A percentile compares a stretch with the other conserved stretches of the same genome.
phyloP scores from a whole-genome alignment of 2,888 invertebrate species.

The Nomada flava region DNA sequence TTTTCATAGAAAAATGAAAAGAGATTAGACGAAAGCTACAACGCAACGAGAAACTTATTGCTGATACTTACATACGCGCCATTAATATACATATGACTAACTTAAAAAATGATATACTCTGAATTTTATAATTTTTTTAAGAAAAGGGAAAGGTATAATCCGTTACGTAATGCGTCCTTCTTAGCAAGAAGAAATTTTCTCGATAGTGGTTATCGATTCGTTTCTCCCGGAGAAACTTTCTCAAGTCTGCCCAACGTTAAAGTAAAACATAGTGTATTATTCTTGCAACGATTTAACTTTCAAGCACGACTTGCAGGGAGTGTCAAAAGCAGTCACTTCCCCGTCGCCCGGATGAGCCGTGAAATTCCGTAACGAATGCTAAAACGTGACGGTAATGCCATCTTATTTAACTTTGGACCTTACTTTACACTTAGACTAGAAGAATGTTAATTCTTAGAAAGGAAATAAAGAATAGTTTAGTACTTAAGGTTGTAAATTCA shows the following conservation, averaged over 20 bases:
- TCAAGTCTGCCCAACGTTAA: not conserved
- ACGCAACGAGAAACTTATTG: too few species aligned
- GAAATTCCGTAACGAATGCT: not conserved
- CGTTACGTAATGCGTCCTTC: too few species aligned
- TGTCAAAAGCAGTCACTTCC: slow-evolving; percentile 11
- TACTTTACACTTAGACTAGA: not conserved
- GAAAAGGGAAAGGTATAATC: too few species aligned
- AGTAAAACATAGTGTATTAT: not conserved
- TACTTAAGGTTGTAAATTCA: not conserved
- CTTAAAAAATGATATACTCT: too few species aligned
- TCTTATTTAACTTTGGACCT: not conserved
- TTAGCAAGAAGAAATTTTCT: too few species aligned
- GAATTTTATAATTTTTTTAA: too few species aligned
- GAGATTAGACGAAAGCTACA: too few species aligned
- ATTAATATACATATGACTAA: too few species aligned
- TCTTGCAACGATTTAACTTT: not conserved
- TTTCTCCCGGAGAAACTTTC: slow-evolving; percentile 10
- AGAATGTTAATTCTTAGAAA: too few species aligned
- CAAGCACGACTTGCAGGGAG: not conserved
- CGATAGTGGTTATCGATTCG: not conserved
- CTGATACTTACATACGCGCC: too few species aligned
- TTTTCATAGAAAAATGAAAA: too few species aligned
- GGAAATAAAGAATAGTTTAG: not conserved
- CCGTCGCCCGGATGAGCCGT: not conserved
- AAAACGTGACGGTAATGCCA: not conserved